A percentile compares a stretch with the other conserved stretches of the same genome.
Conservation (phyloP, 2,888 invertebrate genomes). For the Oscheius sp. region DNA sequence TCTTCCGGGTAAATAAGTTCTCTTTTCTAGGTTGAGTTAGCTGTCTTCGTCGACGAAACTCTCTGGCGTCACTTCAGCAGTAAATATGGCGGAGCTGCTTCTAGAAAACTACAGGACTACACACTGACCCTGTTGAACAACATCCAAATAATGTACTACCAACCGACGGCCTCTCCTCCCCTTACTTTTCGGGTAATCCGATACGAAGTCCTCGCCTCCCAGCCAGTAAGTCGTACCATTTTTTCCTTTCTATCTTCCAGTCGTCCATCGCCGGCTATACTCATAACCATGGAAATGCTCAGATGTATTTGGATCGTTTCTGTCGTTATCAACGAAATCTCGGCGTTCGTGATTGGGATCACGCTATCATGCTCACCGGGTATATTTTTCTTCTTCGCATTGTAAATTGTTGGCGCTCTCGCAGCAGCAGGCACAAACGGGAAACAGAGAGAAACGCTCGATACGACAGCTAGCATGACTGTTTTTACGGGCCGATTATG, state of each 20-base stretch:
- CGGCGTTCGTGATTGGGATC: slow-evolving; percentile 69
- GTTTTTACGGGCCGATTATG: slow-evolving; percentile 11
- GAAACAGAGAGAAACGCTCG: slow-evolving; percentile 1
- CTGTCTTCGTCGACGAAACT: slow-evolving; percentile 68
- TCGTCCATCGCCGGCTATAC: slow-evolving; percentile 66
- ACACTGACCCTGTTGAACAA: slow-evolving; percentile 69
- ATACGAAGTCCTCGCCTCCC: slow-evolving; percentile 68
- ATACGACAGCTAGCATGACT: slow-evolving; percentile 14
- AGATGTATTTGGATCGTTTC: slow-evolving; percentile 68
- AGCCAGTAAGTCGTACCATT: slow-evolving; percentile 61
- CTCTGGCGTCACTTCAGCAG: slow-evolving; percentile 68
- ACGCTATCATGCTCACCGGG: slow-evolving; percentile 70
- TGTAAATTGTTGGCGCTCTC: slow-evolving; percentile 8
- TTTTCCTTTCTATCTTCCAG: slow-evolving; percentile 34
- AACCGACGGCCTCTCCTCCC: slow-evolving; percentile 67
- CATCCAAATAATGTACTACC: slow-evolving; percentile 71
- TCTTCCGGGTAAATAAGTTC: neutral
- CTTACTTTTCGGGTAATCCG: slow-evolving; percentile 68
- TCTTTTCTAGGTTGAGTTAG: slow-evolving; percentile 66
- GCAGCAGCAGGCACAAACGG: neutral
- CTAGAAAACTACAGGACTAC: slow-evolving; percentile 64
- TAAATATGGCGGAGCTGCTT: slow-evolving; percentile 65
- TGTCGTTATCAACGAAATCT: slow-evolving; percentile 68
- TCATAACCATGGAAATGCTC: slow-evolving; percentile 69
- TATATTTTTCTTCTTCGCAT: slow-evolving; percentile 34